A percentile compares a stretch with the other conserved stretches of the same genome.
These are phyloP conservation scores for Beris chalybata DNA, from an alignment of 2,888 invertebrate genomes.

Conservation along the genomic window DNA sequence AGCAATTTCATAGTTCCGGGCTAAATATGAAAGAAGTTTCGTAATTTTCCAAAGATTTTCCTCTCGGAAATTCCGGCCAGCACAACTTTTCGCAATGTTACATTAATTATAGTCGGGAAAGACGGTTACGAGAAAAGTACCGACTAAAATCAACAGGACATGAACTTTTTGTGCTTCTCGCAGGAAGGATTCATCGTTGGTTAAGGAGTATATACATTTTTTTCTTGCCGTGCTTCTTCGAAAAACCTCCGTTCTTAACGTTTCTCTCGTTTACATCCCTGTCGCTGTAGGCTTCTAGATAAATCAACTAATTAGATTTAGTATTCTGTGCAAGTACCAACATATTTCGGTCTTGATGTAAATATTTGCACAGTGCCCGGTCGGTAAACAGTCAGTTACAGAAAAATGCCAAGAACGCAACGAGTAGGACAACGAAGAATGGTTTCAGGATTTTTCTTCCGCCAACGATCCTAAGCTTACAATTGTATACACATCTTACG, in stretches of 20 bases:
- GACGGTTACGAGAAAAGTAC: no score
- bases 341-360: slow-evolving; percentile 22
- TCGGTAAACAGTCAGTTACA: background rate
- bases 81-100: no score
- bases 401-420: background rate
- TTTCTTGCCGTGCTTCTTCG: no score
- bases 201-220: no score
- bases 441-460: background rate
- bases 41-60: slow-evolving; percentile 22
- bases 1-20: slow-evolving; percentile 15
- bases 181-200: no score
- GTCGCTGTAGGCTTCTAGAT: slow-evolving; percentile 22
- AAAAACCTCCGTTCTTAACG: background rate
- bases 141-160: no score
- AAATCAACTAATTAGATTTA: slow-evolving; percentile 34
- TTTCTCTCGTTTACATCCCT: slow-evolving; percentile 1
- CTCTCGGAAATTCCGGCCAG: background rate
- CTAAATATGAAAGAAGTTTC: slow-evolving; percentile 19
- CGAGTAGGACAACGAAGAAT: background rate
- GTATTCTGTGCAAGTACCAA: slow-evolving; percentile 23
- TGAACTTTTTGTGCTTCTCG: no score
- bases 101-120: no score
- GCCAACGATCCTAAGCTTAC: background rate
- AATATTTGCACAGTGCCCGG: slow-evolving; percentile 19
- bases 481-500: background rate